Evolutionary conservation across 2,888 invertebrate genomes (phyloP).

Genomic region (Alentia gelatinosa): DNA sequence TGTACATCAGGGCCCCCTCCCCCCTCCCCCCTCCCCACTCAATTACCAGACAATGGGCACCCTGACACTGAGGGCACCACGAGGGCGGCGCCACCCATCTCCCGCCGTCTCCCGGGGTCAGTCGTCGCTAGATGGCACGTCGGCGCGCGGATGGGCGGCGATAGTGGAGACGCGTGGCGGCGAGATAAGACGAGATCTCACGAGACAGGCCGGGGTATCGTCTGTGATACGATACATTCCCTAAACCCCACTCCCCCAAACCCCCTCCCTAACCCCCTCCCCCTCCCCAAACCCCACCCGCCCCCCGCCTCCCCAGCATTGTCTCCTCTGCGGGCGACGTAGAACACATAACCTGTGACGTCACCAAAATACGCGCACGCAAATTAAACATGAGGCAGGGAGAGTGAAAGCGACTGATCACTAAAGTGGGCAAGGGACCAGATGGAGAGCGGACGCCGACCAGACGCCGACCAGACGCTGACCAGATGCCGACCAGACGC

Average conservation of each 20-base stretch:
- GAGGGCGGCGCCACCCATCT: constrained; percentile 4
- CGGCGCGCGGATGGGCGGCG: background rate
- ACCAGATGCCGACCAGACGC: too few relatives aligned
- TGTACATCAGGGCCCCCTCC: too few relatives aligned
- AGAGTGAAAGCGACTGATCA: too few relatives aligned
- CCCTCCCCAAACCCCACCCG: background rate
- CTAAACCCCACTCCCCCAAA: background rate
- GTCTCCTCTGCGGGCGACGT: too few relatives aligned
- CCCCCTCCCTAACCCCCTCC: background rate
- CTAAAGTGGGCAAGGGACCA: too few relatives aligned
- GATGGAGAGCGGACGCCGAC: too few relatives aligned
- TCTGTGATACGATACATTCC: too few relatives aligned
- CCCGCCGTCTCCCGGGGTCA: background rate
- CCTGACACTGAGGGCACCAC: background rate
- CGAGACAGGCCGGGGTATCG: background rate
- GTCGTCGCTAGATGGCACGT: background rate
- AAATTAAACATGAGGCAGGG: too few relatives aligned
- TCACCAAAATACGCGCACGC: too few relatives aligned
- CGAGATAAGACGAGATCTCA: background rate
- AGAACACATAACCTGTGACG: too few relatives aligned
- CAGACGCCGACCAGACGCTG: too few relatives aligned
- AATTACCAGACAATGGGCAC: background rate
- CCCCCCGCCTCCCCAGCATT: too few relatives aligned
- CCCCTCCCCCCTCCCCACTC: background rate
- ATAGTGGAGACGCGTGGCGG: background rate